Evolutionary conservation across 2,888 invertebrate genomes (phyloP), one percentile per base, ranked within the genome.

Genomic region (Noctuana brunneofusca): DNA sequence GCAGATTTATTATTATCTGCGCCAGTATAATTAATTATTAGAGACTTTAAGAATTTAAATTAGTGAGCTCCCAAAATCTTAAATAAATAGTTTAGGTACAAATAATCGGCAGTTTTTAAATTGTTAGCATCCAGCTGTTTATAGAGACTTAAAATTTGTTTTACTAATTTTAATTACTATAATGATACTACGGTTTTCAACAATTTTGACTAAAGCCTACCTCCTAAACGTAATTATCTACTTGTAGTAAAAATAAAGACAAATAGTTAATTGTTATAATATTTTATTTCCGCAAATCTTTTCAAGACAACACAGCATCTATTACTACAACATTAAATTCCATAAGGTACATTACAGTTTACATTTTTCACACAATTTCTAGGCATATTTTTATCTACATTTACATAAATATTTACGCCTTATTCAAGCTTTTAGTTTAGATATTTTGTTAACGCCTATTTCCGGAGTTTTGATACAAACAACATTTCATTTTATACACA

Each of bases 381-480:
- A 41, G 14, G 0, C n/a, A 27, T 53, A 30, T 20, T 12, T 22
- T 48, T 48, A 22, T 3, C 22, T 22, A 48, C 46, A 12, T 22
- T 48, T 22, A 22, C 49, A 24, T 22, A 27, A 22, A 6, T 8
- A n/a, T n/a, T 22, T 49, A 52, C 3, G 18, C 9, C 16, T 14
- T 18, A 0, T 18, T 41, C 18, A 41, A 41, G 41, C 18, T 41
- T n/a, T n/a, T n/a, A n/a, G n/a, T n/a, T n/a, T 41, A 41, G 1
- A 32, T 52, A 32, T 30, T 18, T 32, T 9, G 12, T 55, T 55
- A 41, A 22, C 43, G 32, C 27, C 49, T 54, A 56, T 41, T 68
- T 67, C 79, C 83, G 85, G 83, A 85, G 84, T 83, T 84, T 84
- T 80, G 84, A 79, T 79, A 78, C 77, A 83, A 73, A 81, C 64